Evolutionary conservation across 2,797 vertebrate species (phyloP), one percentile per base, ranked within the genome.

Genomic region (Paramormyrops hopkinsi): DNA sequence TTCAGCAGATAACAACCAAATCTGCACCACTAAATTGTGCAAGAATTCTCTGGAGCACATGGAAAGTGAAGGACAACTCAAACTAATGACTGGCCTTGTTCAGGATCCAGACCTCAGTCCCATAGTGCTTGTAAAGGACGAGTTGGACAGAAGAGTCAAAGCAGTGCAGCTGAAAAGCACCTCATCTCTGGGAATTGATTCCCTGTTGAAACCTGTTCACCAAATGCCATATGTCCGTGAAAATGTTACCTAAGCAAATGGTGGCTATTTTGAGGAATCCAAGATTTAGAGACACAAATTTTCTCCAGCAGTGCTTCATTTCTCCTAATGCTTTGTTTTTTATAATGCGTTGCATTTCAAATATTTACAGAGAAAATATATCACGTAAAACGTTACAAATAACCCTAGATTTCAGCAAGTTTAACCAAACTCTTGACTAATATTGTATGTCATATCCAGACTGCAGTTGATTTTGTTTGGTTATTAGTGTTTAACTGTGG

Each of bases 61-160:
- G 41, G 41, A 82, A 8, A 44, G 41, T 82, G 76, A 44, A 44
- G 76, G 76, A 82, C 41, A 44, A 82, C 69, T 37, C 69, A 76
- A 76, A 76, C 69, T 76, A 76, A 76, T 76, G 69, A 33, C 69
- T 14, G 14, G 69, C 29, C 69, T 37, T 76, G 69, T 76, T 37
- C 14, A 76, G 33, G 69, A 76, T 76, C 69, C 69, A 76, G 69
- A 76, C 69, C 69, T 41, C 33, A 76, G 69, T 76, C 69, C 69
- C 69, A 76, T 37, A 76, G 69, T 76, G 69, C 69, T 76, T 76
- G 69, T 76, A 76, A 76, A 76, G 69, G 69, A 76, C 14, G 33
- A 76, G 69, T 14, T 41, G 69, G 69, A 76, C 33, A 76, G 69
- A 76, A 37, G 69, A 76, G 69, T 76, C 69, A 76, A 76, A 76